phyloP scores from a whole-genome alignment of 2,113 vertebrate species.

The Apodemus sylvaticus region DNA sequence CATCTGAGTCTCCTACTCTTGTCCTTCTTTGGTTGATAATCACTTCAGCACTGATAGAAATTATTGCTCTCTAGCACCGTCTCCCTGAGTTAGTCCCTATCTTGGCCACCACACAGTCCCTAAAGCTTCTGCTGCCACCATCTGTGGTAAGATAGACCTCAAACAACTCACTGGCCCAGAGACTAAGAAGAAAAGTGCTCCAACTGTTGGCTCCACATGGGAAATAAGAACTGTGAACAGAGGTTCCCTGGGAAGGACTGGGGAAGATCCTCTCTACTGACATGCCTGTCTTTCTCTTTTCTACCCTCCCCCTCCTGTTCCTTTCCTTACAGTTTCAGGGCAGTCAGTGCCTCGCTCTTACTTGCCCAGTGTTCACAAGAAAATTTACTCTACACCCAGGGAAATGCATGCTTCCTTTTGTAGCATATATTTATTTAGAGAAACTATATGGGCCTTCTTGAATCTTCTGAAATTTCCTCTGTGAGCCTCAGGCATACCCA shows the following conservation, averaged over 20 bases:
- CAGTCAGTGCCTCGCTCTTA: neutral
- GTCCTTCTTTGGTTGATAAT: neutral
- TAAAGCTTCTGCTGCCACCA: neutral
- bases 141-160: neutral
- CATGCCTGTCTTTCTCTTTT: neutral
- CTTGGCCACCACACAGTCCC: neutral
- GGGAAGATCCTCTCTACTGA: neutral
- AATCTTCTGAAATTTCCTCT: neutral
- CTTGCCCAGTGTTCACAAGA: neutral
- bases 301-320: neutral
- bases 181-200: slow-evolving; percentile 10
- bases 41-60: neutral
- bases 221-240: neutral
- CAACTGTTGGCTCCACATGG: neutral
- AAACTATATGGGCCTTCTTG: neutral
- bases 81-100: neutral
- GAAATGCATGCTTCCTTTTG: neutral
- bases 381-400: neutral
- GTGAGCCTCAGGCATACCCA: neutral
- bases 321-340: neutral
- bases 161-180: neutral
- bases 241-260: neutral
- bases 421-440: neutral
- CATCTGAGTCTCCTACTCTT: neutral
- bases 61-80: neutral